phyloP scores from a whole-genome alignment of 1,140 invertebrate species.

The Hetaerina americana region DNA sequence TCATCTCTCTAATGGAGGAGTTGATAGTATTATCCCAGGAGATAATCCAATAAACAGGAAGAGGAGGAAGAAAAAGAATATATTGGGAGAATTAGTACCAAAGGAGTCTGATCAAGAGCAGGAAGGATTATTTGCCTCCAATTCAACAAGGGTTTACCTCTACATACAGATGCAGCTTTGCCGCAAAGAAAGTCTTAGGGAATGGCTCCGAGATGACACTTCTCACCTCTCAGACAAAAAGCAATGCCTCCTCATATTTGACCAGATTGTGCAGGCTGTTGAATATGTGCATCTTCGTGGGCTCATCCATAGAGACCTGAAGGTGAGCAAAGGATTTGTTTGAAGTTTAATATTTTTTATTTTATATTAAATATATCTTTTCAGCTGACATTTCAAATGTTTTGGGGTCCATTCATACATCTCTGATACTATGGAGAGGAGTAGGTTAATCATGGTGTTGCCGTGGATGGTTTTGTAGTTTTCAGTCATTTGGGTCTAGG shows the following conservation, averaged over 20 bases:
- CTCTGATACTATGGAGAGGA: neutral
- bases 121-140: no score
- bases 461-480: neutral
- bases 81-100: neutral
- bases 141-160: conserved; percentile 50
- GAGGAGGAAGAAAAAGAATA: conserved; percentile 3
- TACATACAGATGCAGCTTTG: conserved; percentile 98
- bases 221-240: conserved; percentile 29
- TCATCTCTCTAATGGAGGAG: no score
- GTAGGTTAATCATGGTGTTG: neutral
- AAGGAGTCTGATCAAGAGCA: neutral
- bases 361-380: neutral
- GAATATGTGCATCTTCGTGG: conserved; percentile 86
- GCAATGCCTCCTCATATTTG: conserved; percentile 63
- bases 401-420: neutral
- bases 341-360: no score
- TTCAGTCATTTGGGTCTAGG: no score
- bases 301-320: conserved; percentile 89
- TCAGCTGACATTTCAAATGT: neutral
- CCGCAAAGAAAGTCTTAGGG: conserved; percentile 70
- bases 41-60: neutral
- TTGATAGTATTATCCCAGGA: no score
- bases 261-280: conserved; percentile 86
- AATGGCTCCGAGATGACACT: conserved; percentile 60
- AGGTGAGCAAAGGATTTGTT: conserved; percentile 54